Evolutionary conservation across 1,140 invertebrate species (phyloP).

Genomic region (Halictus rubicundus): DNA sequence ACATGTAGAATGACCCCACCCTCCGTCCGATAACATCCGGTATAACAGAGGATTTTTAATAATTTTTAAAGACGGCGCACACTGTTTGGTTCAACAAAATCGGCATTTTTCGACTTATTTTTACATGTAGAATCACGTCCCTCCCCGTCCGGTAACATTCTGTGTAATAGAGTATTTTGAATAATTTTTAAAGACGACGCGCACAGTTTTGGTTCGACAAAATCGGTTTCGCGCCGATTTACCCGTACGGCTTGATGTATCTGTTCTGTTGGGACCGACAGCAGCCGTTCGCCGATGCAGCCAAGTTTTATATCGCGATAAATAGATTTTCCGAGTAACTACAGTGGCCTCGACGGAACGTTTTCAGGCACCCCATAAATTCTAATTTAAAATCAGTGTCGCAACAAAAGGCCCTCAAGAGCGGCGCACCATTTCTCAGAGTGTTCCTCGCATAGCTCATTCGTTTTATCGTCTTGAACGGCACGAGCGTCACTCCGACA

Average conservation of each 20-base stretch:
- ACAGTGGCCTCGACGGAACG: slow-evolving; percentile 46
- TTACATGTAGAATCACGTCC: no score
- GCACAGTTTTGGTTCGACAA: no score
- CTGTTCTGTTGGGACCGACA: neutral
- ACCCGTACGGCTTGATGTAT: neutral
- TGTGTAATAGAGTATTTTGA: no score
- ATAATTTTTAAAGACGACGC: no score
- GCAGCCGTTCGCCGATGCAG: neutral
- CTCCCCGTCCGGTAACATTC: no score
- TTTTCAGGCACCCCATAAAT: slow-evolving; percentile 62
- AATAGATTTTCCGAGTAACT: slow-evolving; percentile 23
- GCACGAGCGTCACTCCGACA: slow-evolving; percentile 57
- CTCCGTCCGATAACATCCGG: no score
- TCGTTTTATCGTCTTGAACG: slow-evolving; percentile 66
- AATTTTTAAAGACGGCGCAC: no score
- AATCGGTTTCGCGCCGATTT: no score
- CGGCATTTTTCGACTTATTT: no score
- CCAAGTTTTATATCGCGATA: neutral
- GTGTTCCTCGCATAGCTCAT: slow-evolving; percentile 65
- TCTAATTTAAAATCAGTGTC: slow-evolving; percentile 69
- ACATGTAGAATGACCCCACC: no score
- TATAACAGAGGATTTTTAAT: no score
- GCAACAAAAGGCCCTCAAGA: slow-evolving; percentile 64
- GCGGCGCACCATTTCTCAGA: slow-evolving; percentile 61
- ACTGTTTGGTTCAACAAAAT: no score